Evolutionary conservation across 2,113 vertebrate species (phyloP), one percentile per base, ranked within the genome.

Genomic region (Cepphus grylle): DNA sequence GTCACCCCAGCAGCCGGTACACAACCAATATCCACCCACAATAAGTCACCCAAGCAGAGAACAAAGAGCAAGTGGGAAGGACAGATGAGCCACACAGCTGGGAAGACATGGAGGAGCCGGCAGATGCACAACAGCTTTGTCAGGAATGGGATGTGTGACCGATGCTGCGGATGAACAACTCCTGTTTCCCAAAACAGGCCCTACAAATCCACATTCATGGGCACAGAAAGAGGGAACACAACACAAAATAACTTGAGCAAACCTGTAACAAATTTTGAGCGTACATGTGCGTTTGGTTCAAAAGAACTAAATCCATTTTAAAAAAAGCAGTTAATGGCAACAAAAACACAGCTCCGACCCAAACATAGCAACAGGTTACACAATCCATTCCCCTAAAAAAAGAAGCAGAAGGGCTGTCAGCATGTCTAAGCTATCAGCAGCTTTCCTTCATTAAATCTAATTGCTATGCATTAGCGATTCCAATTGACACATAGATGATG

Each of bases 371-470:
- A 90, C 70, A 97, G 77, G 90, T 86, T 97, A 78, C 80, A 85
- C 40, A 86, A 97, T 92, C 70, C 86, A 94, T 94, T 96, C 78
- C 58, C 74, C 81, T 93, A 96, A 97, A 97, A 66, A 95, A 95
- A 94, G 58, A 90, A 96, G 63, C 86, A 97, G 93, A 98, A 97
- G 92, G 90, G 81, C 93, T 97, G 91, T 91, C 96, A 96, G 85
- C 70, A 96, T 47, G 72, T 90, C 85, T 94, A 82, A 93, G 83
- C 71, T 92, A 97, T 88, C 89, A 96, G 63, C 95, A 94, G 81
- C 86, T 96, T 96, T 89, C 66, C 94, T 97, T 97, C 94, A 97
- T 97, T 97, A 97, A 94, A 94, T 91, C 88, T 96, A 97, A 97
- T 95, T 96, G 94, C 95, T 86, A 78, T 14, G 26, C 43, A 34